Evolutionary conservation across 2,888 invertebrate genomes (phyloP), one percentile per base, ranked within the genome.

Genomic region (Pharmacophagus antenor): DNA sequence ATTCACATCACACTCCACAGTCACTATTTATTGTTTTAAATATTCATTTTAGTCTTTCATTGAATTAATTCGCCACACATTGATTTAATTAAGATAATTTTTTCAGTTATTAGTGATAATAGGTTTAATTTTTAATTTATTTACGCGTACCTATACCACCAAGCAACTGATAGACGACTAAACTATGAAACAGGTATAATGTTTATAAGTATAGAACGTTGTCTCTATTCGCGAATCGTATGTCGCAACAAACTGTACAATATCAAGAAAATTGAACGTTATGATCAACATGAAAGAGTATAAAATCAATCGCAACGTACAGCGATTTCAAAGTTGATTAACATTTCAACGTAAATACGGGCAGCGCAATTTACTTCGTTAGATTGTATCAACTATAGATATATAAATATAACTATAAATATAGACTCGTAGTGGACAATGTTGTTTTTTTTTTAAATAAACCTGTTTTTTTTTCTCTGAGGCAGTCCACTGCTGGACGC

Each of bases 141-240:
- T 71, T n/a, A 70, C 74, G 75, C 75, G 75, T 75, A 81, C 83
- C 82, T 84, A 82, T 84, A 81, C 82, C 80, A 84, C 81, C 79
- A 83, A 85, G 79, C 82, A 81, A 79, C 80, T 72, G 76, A 77
- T 77, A 78, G 69, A 76, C 80, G 82, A 88, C 88, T 88, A 86
- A 87, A 72, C 81, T 72, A 77, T 77, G 79, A 78, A 80, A 83
- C 82, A 75, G 82, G 77, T 78, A 82, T 83, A 82, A 85, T 82
- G 84, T 84, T 84, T 84, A 82, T 85, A 85, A 86, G 84, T 85
- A 86, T 81, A 80, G 82, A 87, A 79, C 81, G 79, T 80, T 76
- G 79, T 82, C 85, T 84, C 72, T 72, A 67, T 73, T 65, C 70
- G 77, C 75, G 74, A 76, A 77, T 72, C 70, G 67, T 70, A 78